A percentile compares a stretch with the other conserved stretches of the same genome.
These are phyloP conservation scores for Eleginops maclovinus DNA, from an alignment of 2,113 vertebrate genomes.

Conservation along the genomic window DNA sequence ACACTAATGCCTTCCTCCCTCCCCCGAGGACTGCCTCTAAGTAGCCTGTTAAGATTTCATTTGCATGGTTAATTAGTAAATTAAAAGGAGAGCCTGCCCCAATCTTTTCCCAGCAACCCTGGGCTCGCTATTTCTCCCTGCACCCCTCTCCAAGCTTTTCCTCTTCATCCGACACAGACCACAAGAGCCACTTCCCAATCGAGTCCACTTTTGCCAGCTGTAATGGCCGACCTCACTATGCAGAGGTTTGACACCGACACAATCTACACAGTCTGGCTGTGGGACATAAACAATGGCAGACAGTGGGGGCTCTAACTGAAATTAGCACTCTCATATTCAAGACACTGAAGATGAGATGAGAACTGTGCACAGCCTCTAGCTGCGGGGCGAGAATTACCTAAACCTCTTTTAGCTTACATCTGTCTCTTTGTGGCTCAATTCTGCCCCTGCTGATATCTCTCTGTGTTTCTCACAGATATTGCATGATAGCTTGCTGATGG, in stretches of 20 bases:
- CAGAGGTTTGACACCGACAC: constrained; percentile 36
- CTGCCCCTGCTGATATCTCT: constrained; percentile 24
- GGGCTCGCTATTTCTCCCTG: constrained; percentile 45
- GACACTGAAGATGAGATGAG: constrained; percentile 54
- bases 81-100: constrained; percentile 83
- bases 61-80: constrained; percentile 88
- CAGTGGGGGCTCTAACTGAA: constrained; percentile 44
- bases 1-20: constrained; percentile 79
- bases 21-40: constrained; percentile 80
- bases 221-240: constrained; percentile 69
- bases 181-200: constrained; percentile 72
- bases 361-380: constrained; percentile 32
- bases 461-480: constrained; percentile 30
- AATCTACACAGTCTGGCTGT: constrained; percentile 53
- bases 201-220: constrained; percentile 66
- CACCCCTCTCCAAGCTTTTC: constrained; percentile 49
- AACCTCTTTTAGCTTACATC: constrained; percentile 23
- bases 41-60: constrained; percentile 87
- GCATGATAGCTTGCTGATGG: constrained; percentile 17
- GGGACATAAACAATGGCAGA: constrained; percentile 56
- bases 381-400: constrained; percentile 47
- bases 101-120: constrained; percentile 73
- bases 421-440: constrained; percentile 44
- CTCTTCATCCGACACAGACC: constrained; percentile 62
- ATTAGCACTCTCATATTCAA: constrained; percentile 61